Evolutionary conservation across 1,140 invertebrate genomes (phyloP), one percentile per base, ranked within the genome.

Genomic region (Drosophila mauritiana): DNA sequence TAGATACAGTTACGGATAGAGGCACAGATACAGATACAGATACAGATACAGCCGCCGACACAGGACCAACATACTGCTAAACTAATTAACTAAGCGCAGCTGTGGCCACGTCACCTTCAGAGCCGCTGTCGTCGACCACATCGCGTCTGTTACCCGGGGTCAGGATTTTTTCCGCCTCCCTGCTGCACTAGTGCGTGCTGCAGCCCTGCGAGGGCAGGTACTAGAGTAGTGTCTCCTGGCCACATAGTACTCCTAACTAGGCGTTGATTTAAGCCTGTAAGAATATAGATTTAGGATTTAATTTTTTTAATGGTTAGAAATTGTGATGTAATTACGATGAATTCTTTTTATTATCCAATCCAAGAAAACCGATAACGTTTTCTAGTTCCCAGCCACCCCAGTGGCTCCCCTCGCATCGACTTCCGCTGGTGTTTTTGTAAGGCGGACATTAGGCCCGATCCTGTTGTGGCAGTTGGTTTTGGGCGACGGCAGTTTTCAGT

Each of bases 51-150:
- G 22, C 11, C 31, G 4, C 48, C 8, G 37, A 56, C 15, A 42
- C 53, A 39, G 59, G 57, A 37, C 63, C 61, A 54, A 59, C 75
- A 76, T 68, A 70, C 80, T 89, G 77, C 84, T 89, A 88, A 88
- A 88, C 84, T 89, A 88, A 88, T 88, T 88, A 88, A 88, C 84
- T 88, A 88, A 88, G 83, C 83, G 68, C 84, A 77, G 57, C 72
- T 80, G 67, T 54, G 74, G 69, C 73, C n/a, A 64, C 73, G 55
- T 75, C 67, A 70, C 67, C 67, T 73, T 75, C 58, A 49, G 25
- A 54, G 57, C 45, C 13, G 15, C 56, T 74, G 75, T 83, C 64
- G 69, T 59, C 59, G 56, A 57, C 68, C 58, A 62, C 69, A 75
- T 45, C 61, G 61, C 46, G 64, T 37, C 74, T 75, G 63, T 78